These are phyloP conservation scores for Cremastinae sp. DNA, from an alignment of 2,888 invertebrate genomes.

Conservation along the genomic window DNA sequence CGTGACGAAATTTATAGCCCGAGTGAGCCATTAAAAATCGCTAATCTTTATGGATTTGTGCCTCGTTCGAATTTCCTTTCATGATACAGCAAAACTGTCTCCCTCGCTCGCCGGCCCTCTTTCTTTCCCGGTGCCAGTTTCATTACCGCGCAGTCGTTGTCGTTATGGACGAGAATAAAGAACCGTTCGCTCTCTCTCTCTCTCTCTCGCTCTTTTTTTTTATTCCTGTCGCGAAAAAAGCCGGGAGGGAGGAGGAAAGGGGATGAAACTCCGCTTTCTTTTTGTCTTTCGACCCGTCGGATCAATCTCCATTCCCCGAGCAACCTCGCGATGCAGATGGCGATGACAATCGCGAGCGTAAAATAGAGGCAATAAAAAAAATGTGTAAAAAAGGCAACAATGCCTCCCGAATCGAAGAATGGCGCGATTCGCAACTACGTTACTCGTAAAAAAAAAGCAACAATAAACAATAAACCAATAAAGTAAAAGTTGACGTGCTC, in stretches of 20 bases:
- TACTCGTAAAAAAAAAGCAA: conserved; percentile 3
- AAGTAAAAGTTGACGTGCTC: no score
- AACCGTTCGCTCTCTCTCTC: conserved; percentile 1
- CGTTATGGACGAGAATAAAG: conserved; percentile 19
- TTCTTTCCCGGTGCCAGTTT: neutral
- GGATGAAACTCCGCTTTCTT: conserved; percentile 2
- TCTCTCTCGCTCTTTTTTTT: neutral
- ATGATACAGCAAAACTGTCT: conserved; percentile 8
- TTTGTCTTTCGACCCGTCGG: conserved; percentile 39
- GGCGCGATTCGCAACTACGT: conserved; percentile 8
- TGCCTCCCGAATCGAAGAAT: conserved; percentile 1
- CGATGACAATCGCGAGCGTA: conserved; percentile 33
- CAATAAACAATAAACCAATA: neutral
- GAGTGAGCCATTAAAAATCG: conserved; percentile 41
- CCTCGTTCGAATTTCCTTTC: conserved; percentile 3
- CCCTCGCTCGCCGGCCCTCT: neutral
- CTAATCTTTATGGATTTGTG: conserved; percentile 51
- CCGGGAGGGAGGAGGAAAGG: neutral
- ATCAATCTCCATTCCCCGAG: conserved; percentile 51
- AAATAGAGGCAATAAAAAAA: conserved; percentile 43
- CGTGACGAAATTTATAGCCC: conserved; percentile 33
- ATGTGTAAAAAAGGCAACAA: conserved; percentile 54
- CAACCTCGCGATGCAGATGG: conserved; percentile 62
- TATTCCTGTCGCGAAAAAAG: conserved; percentile 1
- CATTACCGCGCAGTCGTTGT: conserved; percentile 12